Conservation (phyloP, 2,797 vertebrate species). For the Gymnothorax javanicus region DNA sequence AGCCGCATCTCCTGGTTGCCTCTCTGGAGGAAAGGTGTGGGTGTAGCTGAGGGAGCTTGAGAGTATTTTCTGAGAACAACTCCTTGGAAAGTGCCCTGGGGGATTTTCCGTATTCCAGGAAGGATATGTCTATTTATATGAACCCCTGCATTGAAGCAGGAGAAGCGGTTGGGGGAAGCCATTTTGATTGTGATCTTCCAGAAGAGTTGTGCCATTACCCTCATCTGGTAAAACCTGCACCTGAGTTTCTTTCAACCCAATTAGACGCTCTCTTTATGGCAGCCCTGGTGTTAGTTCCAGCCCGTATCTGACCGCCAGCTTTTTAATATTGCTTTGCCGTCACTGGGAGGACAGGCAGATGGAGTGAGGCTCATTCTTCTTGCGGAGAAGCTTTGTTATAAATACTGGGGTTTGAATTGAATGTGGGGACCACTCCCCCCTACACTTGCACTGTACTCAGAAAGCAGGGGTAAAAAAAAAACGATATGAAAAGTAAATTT, state of each 20-base stretch:
- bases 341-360: slow-evolving; percentile 42
- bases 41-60: slow-evolving; percentile 52
- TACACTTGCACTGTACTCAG: not conserved
- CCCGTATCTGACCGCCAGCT: not conserved
- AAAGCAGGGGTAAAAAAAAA: slow-evolving; percentile 3
- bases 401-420: slow-evolving; percentile 21
- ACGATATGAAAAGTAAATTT: slow-evolving; percentile 11
- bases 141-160: slow-evolving; percentile 45
- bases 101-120: slow-evolving; percentile 53
- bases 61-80: slow-evolving; percentile 60
- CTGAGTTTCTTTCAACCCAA: slow-evolving; percentile 29
- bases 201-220: slow-evolving; percentile 34
- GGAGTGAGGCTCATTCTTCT: slow-evolving; percentile 46
- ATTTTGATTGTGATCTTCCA: slow-evolving; percentile 40
- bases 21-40: slow-evolving; percentile 53
- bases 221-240: slow-evolving; percentile 17
- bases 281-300: slow-evolving; percentile 23
- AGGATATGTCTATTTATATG: slow-evolving; percentile 55
- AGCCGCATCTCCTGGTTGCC: slow-evolving; percentile 42
- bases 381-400: slow-evolving; percentile 28
- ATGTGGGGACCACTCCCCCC: not conserved
- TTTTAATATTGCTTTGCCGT: slow-evolving; percentile 27
- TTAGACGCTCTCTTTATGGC: slow-evolving; percentile 18
- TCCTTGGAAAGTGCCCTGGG: slow-evolving; percentile 54
- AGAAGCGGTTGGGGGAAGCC: slow-evolving; percentile 24